Evolutionary conservation across 2,797 vertebrate genomes (phyloP), one percentile per base, ranked within the genome.

Genomic region (Novumbra hubbsi): DNA sequence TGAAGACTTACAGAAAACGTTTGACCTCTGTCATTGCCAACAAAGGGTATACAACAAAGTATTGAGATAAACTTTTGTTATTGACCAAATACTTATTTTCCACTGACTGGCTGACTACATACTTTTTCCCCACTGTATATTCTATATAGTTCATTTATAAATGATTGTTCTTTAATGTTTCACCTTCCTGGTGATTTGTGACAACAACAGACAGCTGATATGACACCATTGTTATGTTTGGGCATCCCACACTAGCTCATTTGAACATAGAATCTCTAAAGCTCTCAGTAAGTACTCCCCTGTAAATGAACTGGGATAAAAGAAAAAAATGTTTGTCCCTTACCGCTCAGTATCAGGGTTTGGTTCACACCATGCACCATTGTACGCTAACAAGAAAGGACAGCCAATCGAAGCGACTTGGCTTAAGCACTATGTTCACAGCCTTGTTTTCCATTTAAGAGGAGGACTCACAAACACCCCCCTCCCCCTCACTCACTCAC

Each of bases 321-420:
- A 0, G 34, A 14, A 11, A 45, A 45, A 14, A 12, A 0, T 12
- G 21, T 5, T 19, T 16, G 2, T 45, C 12, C 14, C 24, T 16
- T 16, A 5, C 11, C 24, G 21, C 45, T 52, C 50, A 30, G 11
- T 8, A 12, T 32, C 52, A 9, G 69, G 62, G 63, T 12, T 74
- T 28, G 32, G 82, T 81, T 85, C 81, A 84, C 80, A 80, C 62
- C 55, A 88, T 86, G 75, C 79, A 83, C 80, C 21, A 24, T 78
- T 65, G 79, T 78, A 73, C 5, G 5, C 83, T 91, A 92, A 92
- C 84, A 76, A 90, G 84, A 87, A 73, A 78, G 76, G 88, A 90
- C 87, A 90, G 90, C 81, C 89, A 89, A 90, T 90, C 82, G 80
- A 87, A 89, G 83, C 73, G 82, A 78, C 83, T 85, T 48, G 78